phyloP scores from a whole-genome alignment of 2,113 vertebrate genomes.

The Parotia lawesii region DNA sequence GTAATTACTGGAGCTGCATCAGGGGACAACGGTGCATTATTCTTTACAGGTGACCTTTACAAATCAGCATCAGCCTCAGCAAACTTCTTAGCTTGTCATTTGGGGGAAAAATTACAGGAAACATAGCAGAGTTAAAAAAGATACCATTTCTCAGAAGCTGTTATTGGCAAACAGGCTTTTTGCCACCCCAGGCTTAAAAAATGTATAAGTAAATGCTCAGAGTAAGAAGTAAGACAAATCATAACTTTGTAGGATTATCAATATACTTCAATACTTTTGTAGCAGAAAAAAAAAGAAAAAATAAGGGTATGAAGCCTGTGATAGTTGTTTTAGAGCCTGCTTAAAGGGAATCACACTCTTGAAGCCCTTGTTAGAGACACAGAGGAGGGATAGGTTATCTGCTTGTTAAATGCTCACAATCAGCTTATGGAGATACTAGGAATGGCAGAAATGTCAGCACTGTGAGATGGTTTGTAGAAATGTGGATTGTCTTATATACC shows the following conservation, averaged over 20 bases:
- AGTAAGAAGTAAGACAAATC: not conserved
- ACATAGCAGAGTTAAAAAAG: not conserved
- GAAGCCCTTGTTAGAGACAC: not conserved
- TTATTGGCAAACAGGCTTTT: not conserved
- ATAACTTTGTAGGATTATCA: not conserved
- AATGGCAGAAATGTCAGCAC: not conserved
- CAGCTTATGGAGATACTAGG: not conserved
- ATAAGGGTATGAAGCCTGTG: not conserved
- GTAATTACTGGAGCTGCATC: not conserved
- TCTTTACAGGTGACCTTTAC: not conserved
- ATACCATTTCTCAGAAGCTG: not conserved
- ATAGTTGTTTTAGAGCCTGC: not conserved
- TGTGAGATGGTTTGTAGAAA: not conserved
- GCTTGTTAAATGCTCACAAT: not conserved
- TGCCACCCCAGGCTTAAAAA: not conserved
- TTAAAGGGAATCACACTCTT: not conserved
- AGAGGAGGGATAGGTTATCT: not conserved
- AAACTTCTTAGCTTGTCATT: not conserved
- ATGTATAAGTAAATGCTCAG: not conserved
- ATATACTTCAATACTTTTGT: not conserved
- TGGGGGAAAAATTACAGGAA: not conserved
- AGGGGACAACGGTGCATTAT: not conserved
- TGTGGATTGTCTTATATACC: not conserved
- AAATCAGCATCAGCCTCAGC: not conserved
- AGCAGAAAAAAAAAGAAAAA: not conserved